Evolutionary conservation across 2,797 vertebrate species (phyloP).

Genomic region (Betta splendens): DNA sequence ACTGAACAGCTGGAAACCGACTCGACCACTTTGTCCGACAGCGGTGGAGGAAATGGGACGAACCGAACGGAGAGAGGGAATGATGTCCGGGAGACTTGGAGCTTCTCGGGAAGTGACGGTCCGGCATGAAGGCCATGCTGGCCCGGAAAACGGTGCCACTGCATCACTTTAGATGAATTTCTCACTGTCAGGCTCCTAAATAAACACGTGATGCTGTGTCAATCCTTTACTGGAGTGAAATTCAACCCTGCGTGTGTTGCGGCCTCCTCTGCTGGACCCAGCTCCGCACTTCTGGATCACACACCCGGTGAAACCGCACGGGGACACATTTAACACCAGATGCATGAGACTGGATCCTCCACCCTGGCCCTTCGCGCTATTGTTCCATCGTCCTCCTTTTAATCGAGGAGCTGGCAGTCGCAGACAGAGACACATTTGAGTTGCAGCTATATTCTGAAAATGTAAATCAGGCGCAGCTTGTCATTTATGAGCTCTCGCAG

Average conservation of each 20-base stretch:
- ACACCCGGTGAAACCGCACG: background rate
- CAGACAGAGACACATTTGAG: too few species aligned
- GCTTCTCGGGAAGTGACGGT: conserved; percentile 6
- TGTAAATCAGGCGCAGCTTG: conserved; percentile 51
- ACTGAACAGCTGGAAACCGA: conserved; percentile 53
- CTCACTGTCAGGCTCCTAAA: too few species aligned
- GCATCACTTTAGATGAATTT: too few species aligned
- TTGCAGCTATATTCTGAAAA: conserved; percentile 23
- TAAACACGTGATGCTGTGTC: too few species aligned
- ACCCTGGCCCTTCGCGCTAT: background rate
- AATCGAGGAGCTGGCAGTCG: background rate
- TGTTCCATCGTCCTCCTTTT: conserved; percentile 8
- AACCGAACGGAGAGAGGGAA: conserved; percentile 1
- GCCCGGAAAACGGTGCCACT: too few species aligned
- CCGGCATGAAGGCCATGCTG: too few species aligned
- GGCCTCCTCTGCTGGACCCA: background rate
- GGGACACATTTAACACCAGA: conserved; percentile 11
- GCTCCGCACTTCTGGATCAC: background rate
- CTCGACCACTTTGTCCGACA: conserved; percentile 36
- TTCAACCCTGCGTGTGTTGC: background rate
- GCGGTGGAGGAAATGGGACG: background rate
- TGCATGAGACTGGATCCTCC: background rate
- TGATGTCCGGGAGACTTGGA: background rate
- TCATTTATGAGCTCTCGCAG: conserved; percentile 56
- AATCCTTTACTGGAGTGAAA: conserved; percentile 1